Percentiles rank a stretch among this genome's conserved stretches.
Conservation (phyloP, 2,797 vertebrate species). For the Craterocephalus amniculus region DNA sequence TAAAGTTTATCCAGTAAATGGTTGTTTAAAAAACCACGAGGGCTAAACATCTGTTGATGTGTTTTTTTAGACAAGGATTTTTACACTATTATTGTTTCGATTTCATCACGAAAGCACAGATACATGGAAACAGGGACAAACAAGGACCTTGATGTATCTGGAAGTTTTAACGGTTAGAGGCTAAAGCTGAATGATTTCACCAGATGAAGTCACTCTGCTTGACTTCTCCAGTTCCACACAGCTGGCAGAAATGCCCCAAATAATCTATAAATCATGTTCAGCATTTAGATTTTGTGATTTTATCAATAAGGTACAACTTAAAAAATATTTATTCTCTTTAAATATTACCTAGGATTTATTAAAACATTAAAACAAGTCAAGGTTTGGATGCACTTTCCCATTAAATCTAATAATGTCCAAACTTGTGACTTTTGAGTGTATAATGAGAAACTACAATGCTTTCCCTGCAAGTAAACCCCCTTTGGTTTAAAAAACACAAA, state of each 20-base stretch:
- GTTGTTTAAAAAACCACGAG: no score
- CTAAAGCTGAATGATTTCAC: constrained; percentile 14
- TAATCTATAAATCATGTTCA: background rate
- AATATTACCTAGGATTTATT: background rate
- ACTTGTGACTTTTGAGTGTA: no score
- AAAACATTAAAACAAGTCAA: no score
- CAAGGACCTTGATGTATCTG: background rate
- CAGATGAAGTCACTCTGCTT: background rate
- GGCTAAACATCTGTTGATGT: background rate
- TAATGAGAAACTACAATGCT: background rate
- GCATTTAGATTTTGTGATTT: background rate
- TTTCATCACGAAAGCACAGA: background rate
- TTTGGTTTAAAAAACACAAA: background rate
- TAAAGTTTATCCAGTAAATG: no score
- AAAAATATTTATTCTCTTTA: background rate
- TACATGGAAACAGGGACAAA: background rate
- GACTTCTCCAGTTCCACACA: background rate
- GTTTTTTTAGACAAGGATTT: background rate
- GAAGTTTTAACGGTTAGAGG: constrained; percentile 10
- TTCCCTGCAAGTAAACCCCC: no score
- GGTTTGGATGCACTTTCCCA: no score
- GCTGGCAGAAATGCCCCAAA: background rate
- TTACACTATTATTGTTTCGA: background rate
- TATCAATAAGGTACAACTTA: background rate
- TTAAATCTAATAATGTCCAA: no score